Base-by-base conservation (phyloP, 2,888 invertebrate genomes). In the Miltochrista miniata region DNA sequence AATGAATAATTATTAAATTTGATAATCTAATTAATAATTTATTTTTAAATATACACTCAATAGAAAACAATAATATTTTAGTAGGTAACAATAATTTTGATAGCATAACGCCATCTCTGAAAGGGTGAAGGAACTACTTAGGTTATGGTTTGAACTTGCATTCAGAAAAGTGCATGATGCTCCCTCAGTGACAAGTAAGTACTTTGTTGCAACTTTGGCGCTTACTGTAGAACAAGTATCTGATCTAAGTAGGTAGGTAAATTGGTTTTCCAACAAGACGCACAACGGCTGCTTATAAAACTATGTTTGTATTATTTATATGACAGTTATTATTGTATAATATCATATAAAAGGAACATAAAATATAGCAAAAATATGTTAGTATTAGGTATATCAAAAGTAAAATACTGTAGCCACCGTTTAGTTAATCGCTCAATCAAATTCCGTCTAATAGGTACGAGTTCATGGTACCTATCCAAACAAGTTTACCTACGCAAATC, bases 21-120 rank as follows among this genome's bases (percentile, higher is more conserved):
- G n/a, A n/a, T n/a, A n/a, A n/a, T n/a, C n/a, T n/a, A n/a, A n/a
- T n/a, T n/a, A n/a, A n/a, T n/a, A n/a, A n/a, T n/a, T n/a, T n/a
- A n/a, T n/a, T n/a, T n/a, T n/a, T n/a, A n/a, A n/a, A n/a, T n/a
- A n/a, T n/a, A n/a, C n/a, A n/a, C n/a, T n/a, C n/a, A n/a, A n/a
- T n/a, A n/a, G n/a, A n/a, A n/a, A n/a, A n/a, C n/a, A n/a, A n/a
- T n/a, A n/a, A n/a, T n/a, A n/a, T n/a, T n/a, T 10, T 18, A 0
- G 9, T 18, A 18, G 12, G 8, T 7, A 8, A 10, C 7, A 12
- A 1, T 3, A 15, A 14, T 42, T 24, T 10, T 36, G 12, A 35
- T 24, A 31, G 39, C 47, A 29, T 8, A 73, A 53, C 79, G 87
- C 84, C 88, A 87, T 87, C 88, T 89, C n/a, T 73, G 54, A 47